Base-by-base conservation (phyloP, 2,113 vertebrate species). In the Oceanites oceanicus region DNA sequence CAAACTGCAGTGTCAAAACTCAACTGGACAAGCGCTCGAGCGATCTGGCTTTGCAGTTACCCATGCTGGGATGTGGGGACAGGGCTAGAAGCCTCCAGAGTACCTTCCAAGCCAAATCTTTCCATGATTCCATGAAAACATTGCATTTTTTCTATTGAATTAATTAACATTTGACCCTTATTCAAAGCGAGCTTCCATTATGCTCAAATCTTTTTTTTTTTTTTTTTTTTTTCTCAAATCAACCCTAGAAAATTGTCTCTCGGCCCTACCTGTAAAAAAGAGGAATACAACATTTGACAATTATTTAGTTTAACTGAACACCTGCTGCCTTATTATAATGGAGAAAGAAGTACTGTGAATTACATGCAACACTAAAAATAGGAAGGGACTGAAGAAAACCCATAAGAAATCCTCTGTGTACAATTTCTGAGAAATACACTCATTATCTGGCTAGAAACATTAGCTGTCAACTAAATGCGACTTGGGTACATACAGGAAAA, bases 401-500 rank as follows among this genome's bases (percentile, higher is more conserved):
- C 42, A 2, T n/a, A 10, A 88, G 85, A 91, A 88, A 66, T 45
- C 75, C 71, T 83, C 58, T 67, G 89, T 78, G 86, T 72, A n/a
- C 47, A 50, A 0, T 73, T 94, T 75, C 93, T 86, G 59, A 82
- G 81, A 91, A 94, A 87, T 36, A 50, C 58, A 86, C 74, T 91
- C 86, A 80, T 94, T 89, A 81, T 93, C 58, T 44, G 34, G 45
- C 83, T 77, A 49, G 88, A 90, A 93, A 92, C 8, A 2, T 79
- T 61, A 81, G 67, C 82, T 86, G 94, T 80, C 86, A 94, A 44
- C 70, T 89, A 62, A 86, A 77, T 42, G 45, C 9, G 2, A 29
- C 82, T 75, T 65, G 83, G 86, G 77, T 32, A 76, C 80, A 63
- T 36, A 90, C 68, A 88, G 90, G 95, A 88, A 91, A 77, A 86